Base-by-base conservation (phyloP, 2,888 invertebrate species). In the Drosophila rubida region DNA sequence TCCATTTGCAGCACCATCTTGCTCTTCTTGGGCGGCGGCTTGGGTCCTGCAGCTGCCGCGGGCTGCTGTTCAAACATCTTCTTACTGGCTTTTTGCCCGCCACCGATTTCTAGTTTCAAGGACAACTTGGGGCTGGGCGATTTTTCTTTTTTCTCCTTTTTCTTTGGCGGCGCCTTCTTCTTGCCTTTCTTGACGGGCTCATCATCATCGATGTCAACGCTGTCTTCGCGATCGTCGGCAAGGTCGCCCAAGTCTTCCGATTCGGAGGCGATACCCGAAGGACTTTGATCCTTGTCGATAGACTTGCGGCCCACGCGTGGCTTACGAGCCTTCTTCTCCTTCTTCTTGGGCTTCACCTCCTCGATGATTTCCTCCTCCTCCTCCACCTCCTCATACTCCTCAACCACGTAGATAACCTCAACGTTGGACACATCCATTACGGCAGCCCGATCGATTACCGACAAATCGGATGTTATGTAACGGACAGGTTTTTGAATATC, bases 381-480 rank as follows among this genome's bases (percentile, higher is more conserved):
- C 11, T 76, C 88, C 53, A 89, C 87, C 53, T 91, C 91, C 60
- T 91, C 91, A 65, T 92, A 91, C 64, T 92, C 92, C 65, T 92
- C 92, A 19, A 92, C 92, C 27, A 92, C 90, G 72, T 92, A 92
- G 53, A 92, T 92, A 81, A 92, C 91, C 90, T 92, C 92, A 80
- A 92, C 91, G 83, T 92, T 92, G 37, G 92, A 92, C 51, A 92
- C 90, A 77, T 92, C 92, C 92, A 92, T 92, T 75, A 92, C 92
- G 71, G 91, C 91, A 71, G 92, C 92, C 69, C 92, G 91, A 89
- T 92, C 92, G 67, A 92, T 92, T 57, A 92, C 92, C 57, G 92
- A 92, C 64, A 92, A 70, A 78, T 92, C 92, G 14, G 92, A 91
- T 45, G 92, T 91, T 91, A 92, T 92, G 78, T 91, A 92, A 91